A percentile compares a stretch with the other conserved stretches of the same genome.
Conservation (phyloP, 2,888 invertebrate genomes). For the Drosophila leonis region DNA sequence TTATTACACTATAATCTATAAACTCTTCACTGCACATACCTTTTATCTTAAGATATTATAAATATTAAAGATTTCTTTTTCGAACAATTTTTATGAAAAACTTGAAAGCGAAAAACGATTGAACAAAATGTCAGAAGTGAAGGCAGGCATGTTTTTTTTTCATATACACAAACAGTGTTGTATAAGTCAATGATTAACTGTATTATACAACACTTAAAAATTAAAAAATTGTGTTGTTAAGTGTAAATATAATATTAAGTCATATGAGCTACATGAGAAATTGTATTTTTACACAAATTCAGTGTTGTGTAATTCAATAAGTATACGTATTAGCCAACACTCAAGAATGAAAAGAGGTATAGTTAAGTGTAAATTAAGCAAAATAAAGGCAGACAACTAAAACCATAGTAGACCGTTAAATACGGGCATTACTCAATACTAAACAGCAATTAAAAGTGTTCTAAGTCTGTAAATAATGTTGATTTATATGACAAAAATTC, state of each 20-base stretch:
- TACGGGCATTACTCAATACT: no score
- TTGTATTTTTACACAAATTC: no score
- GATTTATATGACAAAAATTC: no score
- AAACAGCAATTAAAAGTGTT: no score
- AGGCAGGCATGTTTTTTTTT: conserved; percentile 6
- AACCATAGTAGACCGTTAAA: no score
- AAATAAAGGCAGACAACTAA: no score
- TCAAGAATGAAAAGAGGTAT: background rate
- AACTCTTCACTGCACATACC: background rate
- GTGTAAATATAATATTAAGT: background rate
- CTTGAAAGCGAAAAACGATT: conserved; percentile 5
- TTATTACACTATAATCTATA: background rate
- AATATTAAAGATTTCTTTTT: background rate
- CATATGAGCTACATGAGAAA: background rate
- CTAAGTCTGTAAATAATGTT: no score
- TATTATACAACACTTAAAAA: background rate
- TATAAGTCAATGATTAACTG: background rate
- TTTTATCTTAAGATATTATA: background rate
- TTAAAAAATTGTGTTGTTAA: background rate
- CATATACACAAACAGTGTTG: conserved; percentile 1
- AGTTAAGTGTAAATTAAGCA: no score
- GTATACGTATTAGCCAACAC: background rate
- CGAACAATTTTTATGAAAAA: background rate
- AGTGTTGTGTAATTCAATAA: background rate
- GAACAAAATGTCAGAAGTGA: conserved; percentile 1